Base-by-base conservation (phyloP, 1,140 invertebrate genomes). In the Drosophila watanabei region DNA sequence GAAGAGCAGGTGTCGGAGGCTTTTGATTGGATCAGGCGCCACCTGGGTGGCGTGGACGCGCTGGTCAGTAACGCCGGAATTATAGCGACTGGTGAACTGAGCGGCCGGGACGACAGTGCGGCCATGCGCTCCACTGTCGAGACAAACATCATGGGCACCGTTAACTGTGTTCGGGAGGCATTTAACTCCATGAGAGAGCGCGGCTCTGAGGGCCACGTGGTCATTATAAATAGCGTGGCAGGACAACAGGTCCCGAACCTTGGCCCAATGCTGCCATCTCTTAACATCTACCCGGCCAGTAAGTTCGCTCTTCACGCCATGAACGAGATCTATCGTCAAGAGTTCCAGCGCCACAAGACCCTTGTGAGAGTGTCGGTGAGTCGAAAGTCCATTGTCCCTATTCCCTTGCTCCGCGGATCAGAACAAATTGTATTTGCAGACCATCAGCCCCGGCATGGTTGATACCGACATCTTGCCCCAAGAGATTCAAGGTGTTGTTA, bases 61-160 rank as follows among this genome's bases (percentile, higher is more conserved):
- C 93, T 97, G 41, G 93, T 98, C 41, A 97, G 97, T 91, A 97
- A 96, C 92, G 97, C 97, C 16, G 97, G 96, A 3, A 82, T 96
- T 2, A 91, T 94, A 1, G 78, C 82, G 93, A 84, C 94, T 94
- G 94, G 89, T 78, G 77, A 88, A 92, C 35, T 95, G 94, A 82
- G 85, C 72, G 94, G 82, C 93, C 94, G 93, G 68, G 91, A 37
- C 6, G 92, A 93, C 39, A 84, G 94, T 1, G 20, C 71, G 9
- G 82, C 89, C 7, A 93, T 94, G 83, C 77, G 79, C 20, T 33
- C 79, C 14, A 91, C 94, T 18, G 60, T 97, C 35, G 95, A 97
- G 45, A 95, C 96, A 0, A 98, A 97, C 82, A 93, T 97, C 2
- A 93, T 96, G 64, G 96, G 94, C 0, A 85, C 96, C 0, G 94